Conservation (phyloP, 2,113 vertebrate species). For the Albula glossodonta region DNA sequence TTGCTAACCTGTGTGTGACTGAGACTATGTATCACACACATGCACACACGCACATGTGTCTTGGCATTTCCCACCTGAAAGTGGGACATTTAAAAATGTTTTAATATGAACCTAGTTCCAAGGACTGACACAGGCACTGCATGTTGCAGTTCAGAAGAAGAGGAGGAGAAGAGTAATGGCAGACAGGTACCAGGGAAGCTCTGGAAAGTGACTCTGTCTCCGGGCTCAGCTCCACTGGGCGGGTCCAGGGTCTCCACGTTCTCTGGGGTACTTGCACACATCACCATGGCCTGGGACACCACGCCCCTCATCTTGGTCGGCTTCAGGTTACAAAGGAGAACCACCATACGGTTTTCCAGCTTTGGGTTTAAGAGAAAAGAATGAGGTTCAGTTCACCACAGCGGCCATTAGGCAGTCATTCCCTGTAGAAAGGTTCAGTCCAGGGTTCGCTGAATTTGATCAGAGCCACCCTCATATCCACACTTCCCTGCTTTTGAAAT, state of each 20-base stretch:
- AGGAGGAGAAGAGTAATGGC: neutral
- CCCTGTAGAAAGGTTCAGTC: neutral
- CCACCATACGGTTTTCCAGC: slow-evolving; percentile 92
- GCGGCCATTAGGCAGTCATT: neutral
- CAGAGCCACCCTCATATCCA: too few relatives aligned
- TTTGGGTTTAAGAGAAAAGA: slow-evolving; percentile 49
- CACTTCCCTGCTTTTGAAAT: too few relatives aligned
- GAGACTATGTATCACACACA: too few relatives aligned
- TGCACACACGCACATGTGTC: too few relatives aligned
- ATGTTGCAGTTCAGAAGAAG: too few relatives aligned
- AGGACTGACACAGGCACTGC: too few relatives aligned
- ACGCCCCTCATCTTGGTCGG: slow-evolving; percentile 89
- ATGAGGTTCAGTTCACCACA: neutral
- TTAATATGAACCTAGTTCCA: too few relatives aligned
- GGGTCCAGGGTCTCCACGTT: slow-evolving; percentile 90
- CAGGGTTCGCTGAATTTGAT: too few relatives aligned
- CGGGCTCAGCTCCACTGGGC: slow-evolving; percentile 78
- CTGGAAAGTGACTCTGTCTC: slow-evolving; percentile 84
- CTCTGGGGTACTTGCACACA: slow-evolving; percentile 90
- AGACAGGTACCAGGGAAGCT: slow-evolving; percentile 79
- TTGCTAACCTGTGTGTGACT: too few relatives aligned
- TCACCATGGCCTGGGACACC: slow-evolving; percentile 87
- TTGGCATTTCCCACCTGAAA: too few relatives aligned
- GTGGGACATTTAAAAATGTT: too few relatives aligned
- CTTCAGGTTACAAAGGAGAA: slow-evolving; percentile 92